Evolutionary conservation across 37 sponge, comb jelly and placozoan genomes (phyloP).

Genomic region (Hexactinellida sp.): DNA sequence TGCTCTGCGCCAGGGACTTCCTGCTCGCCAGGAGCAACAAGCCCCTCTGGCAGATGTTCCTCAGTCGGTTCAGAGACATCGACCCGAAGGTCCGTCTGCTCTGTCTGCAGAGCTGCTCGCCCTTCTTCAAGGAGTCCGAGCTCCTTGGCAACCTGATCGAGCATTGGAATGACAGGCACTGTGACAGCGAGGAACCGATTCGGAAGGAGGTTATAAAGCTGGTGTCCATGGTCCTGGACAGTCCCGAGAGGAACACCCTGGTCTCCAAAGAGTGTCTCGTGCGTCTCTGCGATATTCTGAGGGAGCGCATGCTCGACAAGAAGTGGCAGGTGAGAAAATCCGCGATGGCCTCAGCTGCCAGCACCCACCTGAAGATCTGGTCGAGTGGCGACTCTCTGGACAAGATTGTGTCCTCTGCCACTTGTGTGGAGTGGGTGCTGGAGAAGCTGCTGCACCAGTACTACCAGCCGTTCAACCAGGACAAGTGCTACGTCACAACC

Average conservation of each 20-base stretch:
- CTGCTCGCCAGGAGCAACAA: not conserved
- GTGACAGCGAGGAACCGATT: not conserved
- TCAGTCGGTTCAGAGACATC: not conserved
- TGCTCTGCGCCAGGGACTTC: not conserved
- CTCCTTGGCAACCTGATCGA: not conserved
- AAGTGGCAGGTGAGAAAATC: slow-evolving; percentile 13
- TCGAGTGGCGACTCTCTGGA: not conserved
- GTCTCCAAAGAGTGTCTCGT: not conserved
- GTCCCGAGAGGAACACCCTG: not conserved
- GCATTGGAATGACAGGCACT: not conserved
- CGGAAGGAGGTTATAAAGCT: not conserved
- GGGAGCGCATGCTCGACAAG: not conserved
- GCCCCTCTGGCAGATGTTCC: not conserved
- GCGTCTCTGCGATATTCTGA: not conserved
- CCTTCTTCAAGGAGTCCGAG: not conserved
- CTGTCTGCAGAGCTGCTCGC: not conserved
- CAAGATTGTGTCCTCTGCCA: not conserved
- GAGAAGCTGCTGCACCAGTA: not conserved
- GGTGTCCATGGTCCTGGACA: not conserved
- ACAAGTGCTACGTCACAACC: slow-evolving; percentile 2
- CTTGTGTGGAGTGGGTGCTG: not conserved
- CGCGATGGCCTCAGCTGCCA: not conserved
- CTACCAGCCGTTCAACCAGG: not conserved
- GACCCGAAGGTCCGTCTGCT: not conserved
- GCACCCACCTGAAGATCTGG: not conserved